Percentiles rank a stretch among this genome's conserved stretches.
phyloP scores from a whole-genome alignment of 1,140 invertebrate species.

The Diorhabda sublineata region DNA sequence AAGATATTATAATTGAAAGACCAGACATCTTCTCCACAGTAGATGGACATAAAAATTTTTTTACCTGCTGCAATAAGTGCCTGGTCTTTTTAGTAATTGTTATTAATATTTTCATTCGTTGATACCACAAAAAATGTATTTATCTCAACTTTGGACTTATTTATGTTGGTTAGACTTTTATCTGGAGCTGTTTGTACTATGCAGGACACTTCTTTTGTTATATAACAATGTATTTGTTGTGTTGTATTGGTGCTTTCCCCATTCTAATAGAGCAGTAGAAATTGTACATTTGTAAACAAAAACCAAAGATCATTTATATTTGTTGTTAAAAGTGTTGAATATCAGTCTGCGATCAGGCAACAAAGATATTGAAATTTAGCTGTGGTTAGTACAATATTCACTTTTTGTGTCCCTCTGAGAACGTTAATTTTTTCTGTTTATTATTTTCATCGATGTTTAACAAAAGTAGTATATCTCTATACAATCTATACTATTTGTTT shows the following conservation, averaged over 20 bases:
- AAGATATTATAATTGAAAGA: too few relatives aligned
- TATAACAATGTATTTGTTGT: slow-evolving; percentile 21
- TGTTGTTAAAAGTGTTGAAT: slow-evolving; percentile 3
- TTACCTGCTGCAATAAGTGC: too few relatives aligned
- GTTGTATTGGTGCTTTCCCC: slow-evolving; percentile 44
- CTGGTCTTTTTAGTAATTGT: too few relatives aligned
- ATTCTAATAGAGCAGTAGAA: slow-evolving; percentile 28
- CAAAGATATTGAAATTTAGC: background rate
- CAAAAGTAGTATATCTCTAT: too few relatives aligned
- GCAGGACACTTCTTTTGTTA: slow-evolving; percentile 22
- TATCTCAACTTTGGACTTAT: too few relatives aligned
- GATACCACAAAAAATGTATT: too few relatives aligned
- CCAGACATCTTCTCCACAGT: too few relatives aligned
- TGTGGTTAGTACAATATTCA: background rate
- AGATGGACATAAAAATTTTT: too few relatives aligned
- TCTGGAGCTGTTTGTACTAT: slow-evolving; percentile 17
- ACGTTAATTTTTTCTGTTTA: background rate
- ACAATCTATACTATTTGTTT: too few relatives aligned
- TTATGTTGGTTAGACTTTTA: background rate
- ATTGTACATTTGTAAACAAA: slow-evolving; percentile 3
- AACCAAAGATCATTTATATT: background rate
- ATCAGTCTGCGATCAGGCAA: background rate
- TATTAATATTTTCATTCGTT: too few relatives aligned
- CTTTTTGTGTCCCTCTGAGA: background rate
- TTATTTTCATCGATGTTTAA: too few relatives aligned